Evolutionary conservation across 2,888 invertebrate species (phyloP), one percentile per base, ranked within the genome.

Genomic region (Psylliodes chrysocephalus): DNA sequence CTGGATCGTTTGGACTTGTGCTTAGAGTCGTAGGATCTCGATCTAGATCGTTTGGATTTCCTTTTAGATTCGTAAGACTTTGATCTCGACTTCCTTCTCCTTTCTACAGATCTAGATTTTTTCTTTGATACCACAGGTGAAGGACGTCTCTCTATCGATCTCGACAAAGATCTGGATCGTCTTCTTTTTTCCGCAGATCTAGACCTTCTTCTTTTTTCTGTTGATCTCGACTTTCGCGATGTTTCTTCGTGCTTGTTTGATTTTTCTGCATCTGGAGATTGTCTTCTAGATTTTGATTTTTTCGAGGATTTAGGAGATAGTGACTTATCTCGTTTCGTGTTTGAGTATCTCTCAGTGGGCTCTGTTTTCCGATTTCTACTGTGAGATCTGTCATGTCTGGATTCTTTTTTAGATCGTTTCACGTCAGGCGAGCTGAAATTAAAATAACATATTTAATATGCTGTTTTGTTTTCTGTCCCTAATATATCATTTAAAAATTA

Each of bases 361-460:
- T 62, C 51, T 8, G 30, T 22, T 63, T 63, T 62, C 30, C 64
- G 54, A 44, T 69, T 68, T 53, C 47, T 66, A 28, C 35, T 64
- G 7, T 60, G 55, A 17, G 68, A 60, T 59, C 63, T 55, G 42
- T 60, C 56, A 44, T 56, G 46, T 53, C 51, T 67, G 6, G 51
- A 51, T 8, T 51, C 33, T 40, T 69, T 64, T 38, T 69, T 68
- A 12, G 61, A 15, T 56, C 67, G 71, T 66, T 71, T 75, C 46
- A 66, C 66, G 6, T 79, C 77, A 10, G 79, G 78, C 1, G 81
- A 81, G 69, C 81, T 81, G 61, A 54, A 71, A 71, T 12, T 14
- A 12, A 35, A 22, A 22, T n/a, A n/a, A n/a, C n/a, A n/a, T n/a
- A n/a, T n/a, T n/a, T n/a, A n/a, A n/a, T n/a, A n/a, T n/a, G n/a